Conservation (phyloP, 2,113 vertebrate species). For the Phalacrocorax carbo region DNA sequence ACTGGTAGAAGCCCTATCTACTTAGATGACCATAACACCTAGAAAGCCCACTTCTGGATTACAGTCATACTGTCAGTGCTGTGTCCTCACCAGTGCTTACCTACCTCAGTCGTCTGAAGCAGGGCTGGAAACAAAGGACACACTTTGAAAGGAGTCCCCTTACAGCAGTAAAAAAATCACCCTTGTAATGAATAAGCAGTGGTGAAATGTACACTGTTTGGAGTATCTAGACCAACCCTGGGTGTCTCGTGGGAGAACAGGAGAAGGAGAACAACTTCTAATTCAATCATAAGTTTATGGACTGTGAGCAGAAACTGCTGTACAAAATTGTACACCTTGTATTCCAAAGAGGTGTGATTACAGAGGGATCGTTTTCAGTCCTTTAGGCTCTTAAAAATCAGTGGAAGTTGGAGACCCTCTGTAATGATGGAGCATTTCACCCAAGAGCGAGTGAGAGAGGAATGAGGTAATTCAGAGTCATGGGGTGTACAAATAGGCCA, state of each 20-base stretch:
- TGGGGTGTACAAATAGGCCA: neutral
- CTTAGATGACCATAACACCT: neutral
- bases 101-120: neutral
- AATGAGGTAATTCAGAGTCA: neutral
- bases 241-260: neutral
- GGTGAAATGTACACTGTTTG: neutral
- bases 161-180: neutral
- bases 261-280: neutral
- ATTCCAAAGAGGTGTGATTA: neutral
- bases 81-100: neutral
- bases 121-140: neutral
- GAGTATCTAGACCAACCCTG: neutral
- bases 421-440: neutral
- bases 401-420: neutral
- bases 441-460: neutral
- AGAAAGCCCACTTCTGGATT: neutral
- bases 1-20: neutral
- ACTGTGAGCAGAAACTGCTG: neutral
- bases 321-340: neutral
- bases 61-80: neutral
- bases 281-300: constrained; percentile 21
- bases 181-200: neutral
- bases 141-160: neutral
- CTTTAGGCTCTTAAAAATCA: constrained; percentile 14
- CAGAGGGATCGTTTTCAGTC: neutral